Base-by-base conservation (phyloP, 2,888 invertebrate genomes). In the Shargacucullia verbasci region DNA sequence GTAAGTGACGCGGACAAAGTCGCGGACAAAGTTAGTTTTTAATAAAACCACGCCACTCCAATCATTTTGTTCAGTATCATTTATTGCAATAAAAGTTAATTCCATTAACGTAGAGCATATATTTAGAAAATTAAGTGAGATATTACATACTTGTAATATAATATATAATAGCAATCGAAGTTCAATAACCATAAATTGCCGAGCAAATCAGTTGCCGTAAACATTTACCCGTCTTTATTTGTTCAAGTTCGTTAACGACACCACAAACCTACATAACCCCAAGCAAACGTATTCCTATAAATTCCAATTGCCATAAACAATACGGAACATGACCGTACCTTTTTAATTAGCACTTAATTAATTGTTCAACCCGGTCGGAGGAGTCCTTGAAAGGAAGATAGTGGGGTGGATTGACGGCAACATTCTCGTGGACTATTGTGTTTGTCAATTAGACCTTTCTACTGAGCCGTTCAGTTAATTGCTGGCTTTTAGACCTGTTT, bases 291-390 rank as follows among this genome's bases (percentile, higher is more conserved):
- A 46, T 27, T 53, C 25, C 54, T 54, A 70, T 75, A 68, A 71
- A 73, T 68, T 70, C 64, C 50, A 63, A 64, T 58, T 39, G 47
- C 69, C 56, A 66, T 75, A 73, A 72, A 77, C 70, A 73, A 76
- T n/a, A 66, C 53, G 34, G 47, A 78, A 77, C 29, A 29, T 59
- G 59, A 56, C 71, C 39, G 82, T 80, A 82, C 73, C 73, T 59
- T 59, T 66, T 68, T 86, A 86, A 87, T 88, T 88, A 88, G 79
- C 82, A 78, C 70, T 25, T 84, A 83, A 86, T 88, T 84, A 85
- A 84, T 82, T 78, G 49, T 29, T 52, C 29, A 48, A 61, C 44
- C 49, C 34, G 41, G 50, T 55, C 47, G 29, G 41, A 33, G 39
- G 44, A 45, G 48, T 49, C 61, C 61, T 66, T 66, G 55, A 62